Evolutionary conservation across 2,797 vertebrate genomes (phyloP), one percentile per base, ranked within the genome.

Genomic region (Acrossocheilus fasciatus): DNA sequence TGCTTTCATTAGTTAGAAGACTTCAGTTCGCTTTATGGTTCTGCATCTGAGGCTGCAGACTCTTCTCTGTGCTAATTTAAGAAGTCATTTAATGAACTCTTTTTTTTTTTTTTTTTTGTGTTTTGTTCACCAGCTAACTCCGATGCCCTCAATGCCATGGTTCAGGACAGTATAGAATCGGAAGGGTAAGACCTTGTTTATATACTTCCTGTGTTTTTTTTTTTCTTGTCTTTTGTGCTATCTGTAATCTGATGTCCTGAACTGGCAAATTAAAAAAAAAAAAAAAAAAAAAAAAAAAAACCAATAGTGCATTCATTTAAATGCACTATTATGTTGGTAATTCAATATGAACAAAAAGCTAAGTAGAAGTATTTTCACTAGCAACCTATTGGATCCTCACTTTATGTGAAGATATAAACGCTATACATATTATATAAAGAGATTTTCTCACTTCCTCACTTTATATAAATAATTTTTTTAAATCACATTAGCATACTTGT

Each of bases 131-230:
- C 93, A 99, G 98, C 98, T 41, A 99, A 99, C 92, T 95, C 96
- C 0, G 98, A 98, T 88, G 96, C 98, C 74, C 94, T 99, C 89
- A 97, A 97, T 89, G 98, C 98, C 90, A 98, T 99, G 98, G 91
- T 99, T 75, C 96, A 97, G 15, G 97, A 94, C 94, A 97, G 95
- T 91, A 82, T 96, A 30, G 97, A 99, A 47, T 96, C 96, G 39
- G 98, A 98, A 45, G 96, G 96, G 98, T 99, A 93, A 97, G 96
- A 39, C 62, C 39, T 43, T n/a, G 23, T 41, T 59, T 62, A 62
- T 26, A 7, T 18, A 23, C 59, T n/a, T 41, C 3, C 12, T 62
- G 14, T 39, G 17, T 39, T n/a, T 41, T 11, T 6, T 76, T n/a
- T 10, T 11, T 1, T 23, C 52, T 39, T 43, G 9, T 43, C 41